Evolutionary conservation across 1,140 invertebrate genomes (phyloP).

Genomic region (Dinoponera quadriceps): DNA sequence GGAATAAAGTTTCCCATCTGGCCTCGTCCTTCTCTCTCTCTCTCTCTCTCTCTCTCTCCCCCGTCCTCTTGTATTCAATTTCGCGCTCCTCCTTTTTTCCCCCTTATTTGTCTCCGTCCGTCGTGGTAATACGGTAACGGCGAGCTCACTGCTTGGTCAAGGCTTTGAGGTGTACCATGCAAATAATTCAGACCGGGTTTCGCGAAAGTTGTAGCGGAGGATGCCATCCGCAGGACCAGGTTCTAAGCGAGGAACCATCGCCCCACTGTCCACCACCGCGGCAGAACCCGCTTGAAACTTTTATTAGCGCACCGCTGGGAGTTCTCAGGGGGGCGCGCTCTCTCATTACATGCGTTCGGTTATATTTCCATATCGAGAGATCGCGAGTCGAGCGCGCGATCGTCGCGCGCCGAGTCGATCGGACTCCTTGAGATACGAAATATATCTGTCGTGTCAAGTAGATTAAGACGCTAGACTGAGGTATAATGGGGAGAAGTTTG

Average conservation of each 20-base stretch:
- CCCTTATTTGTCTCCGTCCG: constrained; percentile 34
- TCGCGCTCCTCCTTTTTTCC: constrained; percentile 29
- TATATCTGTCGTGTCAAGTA: neutral
- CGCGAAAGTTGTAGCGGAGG: constrained; percentile 59
- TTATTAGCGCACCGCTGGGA: constrained; percentile 34
- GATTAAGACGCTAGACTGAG: neutral
- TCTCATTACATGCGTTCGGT: constrained; percentile 4
- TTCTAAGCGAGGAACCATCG: constrained; percentile 33
- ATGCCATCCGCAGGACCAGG: constrained; percentile 34
- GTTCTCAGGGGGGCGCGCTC: constrained; percentile 18
- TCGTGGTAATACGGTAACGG: constrained; percentile 63
- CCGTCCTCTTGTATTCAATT: constrained; percentile 30
- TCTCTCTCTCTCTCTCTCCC: too few relatives aligned
- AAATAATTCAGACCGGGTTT: constrained; percentile 72
- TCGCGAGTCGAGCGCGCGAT: neutral
- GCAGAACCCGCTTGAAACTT: constrained; percentile 41
- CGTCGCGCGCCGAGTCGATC: neutral
- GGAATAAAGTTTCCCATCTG: constrained; percentile 55
- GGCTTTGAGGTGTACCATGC: constrained; percentile 68
- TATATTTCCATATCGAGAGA: constrained; percentile 19
- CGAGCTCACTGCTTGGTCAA: constrained; percentile 49
- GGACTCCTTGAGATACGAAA: neutral
- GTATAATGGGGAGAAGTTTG: neutral
- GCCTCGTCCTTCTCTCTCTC: too few relatives aligned
- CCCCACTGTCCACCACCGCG: constrained; percentile 47